Base-by-base conservation (phyloP, 2,888 invertebrate genomes). In the Theodoxus fluviatilis region DNA sequence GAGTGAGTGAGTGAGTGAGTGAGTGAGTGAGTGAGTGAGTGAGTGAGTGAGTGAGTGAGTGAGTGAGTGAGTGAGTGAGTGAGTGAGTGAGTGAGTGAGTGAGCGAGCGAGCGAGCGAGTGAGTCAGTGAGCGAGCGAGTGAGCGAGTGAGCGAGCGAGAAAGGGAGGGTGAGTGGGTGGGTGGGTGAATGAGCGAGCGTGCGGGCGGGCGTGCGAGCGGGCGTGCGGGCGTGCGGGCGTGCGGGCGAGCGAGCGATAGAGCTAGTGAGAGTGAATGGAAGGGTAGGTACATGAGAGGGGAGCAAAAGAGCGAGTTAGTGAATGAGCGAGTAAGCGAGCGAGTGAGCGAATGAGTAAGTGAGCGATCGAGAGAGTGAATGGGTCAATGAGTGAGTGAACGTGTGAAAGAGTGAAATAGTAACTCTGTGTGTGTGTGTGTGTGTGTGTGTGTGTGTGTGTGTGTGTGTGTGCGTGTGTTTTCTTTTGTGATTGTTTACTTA, bases 361-460 rank as follows among this genome's bases (percentile, higher is more conserved):
- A 9, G 28, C 33, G 57, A 9, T 28, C 7, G 15, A 12, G 57
- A 9, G 57, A 3, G 57, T 12, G 57, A 31, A 33, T 28, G 57
- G 6, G 57, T 18, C 31, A 7, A 33, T 28, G 57, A 7, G 57
- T 28, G 52, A n/a, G 52, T 15, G 31, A 15, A 33, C 33, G 57
- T 57, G 57, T 57, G 57, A 31, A 33, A 31, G 57, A 31, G 57
- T 57, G 57, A 31, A 18, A 31, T 28, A 31, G 57, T 57, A 33
- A 31, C 31, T 57, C 31, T 57, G 57, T 57, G 57, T 57, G 52
- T 52, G 52, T 52, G 52, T 52, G 52, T 52, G 52, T 52, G 52
- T 52, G 52, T 52, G 52, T 12, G 28, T 12, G 57, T 12, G 57
- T 25, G 57, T 57, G 52, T 52, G 52, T 52, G 52, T 52, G 52